Conservation (phyloP, 1,140 invertebrate species). For the Drosophila pallidifrons region DNA sequence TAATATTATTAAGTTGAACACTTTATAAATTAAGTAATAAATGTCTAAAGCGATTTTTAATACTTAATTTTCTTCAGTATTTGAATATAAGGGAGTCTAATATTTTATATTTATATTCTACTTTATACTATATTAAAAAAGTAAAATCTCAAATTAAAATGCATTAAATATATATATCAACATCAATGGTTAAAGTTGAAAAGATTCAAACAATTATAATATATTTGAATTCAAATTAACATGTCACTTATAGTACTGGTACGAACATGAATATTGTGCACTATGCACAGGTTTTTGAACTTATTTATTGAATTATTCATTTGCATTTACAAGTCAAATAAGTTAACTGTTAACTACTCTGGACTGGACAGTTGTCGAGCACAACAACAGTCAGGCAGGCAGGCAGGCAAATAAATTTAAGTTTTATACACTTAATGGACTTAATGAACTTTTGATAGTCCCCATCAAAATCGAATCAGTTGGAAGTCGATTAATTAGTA, state of each 20-base stretch:
- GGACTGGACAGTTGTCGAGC: slow-evolving; percentile 4
- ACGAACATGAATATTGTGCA: not conserved
- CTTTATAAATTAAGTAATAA: no score
- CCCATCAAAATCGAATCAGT: slow-evolving; percentile 81
- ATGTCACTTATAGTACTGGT: not conserved
- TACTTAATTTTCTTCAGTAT: no score
- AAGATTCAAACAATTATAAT: no score
- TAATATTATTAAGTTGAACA: no score
- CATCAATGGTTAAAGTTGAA: no score
- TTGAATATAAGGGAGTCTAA: no score
- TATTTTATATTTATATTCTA: no score
- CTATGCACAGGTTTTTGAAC: not conserved
- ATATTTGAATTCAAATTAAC: not conserved
- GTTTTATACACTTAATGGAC: slow-evolving; percentile 69
- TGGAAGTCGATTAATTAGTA: slow-evolving; percentile 81
- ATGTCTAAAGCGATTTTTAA: no score
- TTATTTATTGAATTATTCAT: slow-evolving; percentile 15
- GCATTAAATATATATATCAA: no score
- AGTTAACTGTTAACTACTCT: slow-evolving; percentile 40
- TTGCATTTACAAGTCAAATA: slow-evolving; percentile 48
- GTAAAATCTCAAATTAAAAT: no score
- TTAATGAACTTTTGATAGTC: slow-evolving; percentile 79
- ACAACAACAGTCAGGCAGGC: slow-evolving; percentile 1
- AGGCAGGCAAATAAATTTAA: slow-evolving; percentile 56
- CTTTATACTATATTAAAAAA: no score